Percentiles rank a stretch among this genome's conserved stretches.
Conservation (phyloP, 2,113 vertebrate species). For the Pelobates fuscus region DNA sequence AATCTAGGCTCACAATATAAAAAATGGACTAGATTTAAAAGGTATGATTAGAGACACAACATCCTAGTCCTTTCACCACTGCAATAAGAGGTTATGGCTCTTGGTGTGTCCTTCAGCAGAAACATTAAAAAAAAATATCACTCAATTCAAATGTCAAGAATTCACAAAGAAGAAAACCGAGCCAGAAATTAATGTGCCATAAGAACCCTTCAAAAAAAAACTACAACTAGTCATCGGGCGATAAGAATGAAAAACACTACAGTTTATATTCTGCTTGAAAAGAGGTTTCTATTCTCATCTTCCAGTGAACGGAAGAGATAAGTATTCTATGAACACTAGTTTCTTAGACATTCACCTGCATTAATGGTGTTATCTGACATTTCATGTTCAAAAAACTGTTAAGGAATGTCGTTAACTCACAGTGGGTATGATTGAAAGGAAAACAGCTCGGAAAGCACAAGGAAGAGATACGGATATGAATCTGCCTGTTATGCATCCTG, state of each 20-base stretch:
- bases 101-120: too few species aligned
- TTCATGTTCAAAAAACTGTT: slow-evolving; percentile 24
- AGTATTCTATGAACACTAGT: slow-evolving; percentile 11
- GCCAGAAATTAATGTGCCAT: background rate
- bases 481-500: slow-evolving; percentile 1
- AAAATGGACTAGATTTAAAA: too few species aligned
- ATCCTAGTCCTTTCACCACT: background rate
- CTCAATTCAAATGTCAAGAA: slow-evolving; percentile 17
- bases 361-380: slow-evolving; percentile 34
- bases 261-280: slow-evolving; percentile 9
- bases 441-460: slow-evolving; percentile 7
- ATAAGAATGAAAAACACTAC: slow-evolving; percentile 16
- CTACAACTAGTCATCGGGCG: background rate
- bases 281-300: slow-evolving; percentile 6
- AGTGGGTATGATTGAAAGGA: slow-evolving; percentile 15
- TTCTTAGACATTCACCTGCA: slow-evolving; percentile 21
- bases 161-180: background rate
- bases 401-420: slow-evolving; percentile 23
- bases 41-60: too few species aligned
- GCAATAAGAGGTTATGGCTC: background rate
- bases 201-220: slow-evolving; percentile 26
- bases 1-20: too few species aligned
- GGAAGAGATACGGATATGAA: slow-evolving; percentile 18
- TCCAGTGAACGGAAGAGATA: slow-evolving; percentile 13
- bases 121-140: background rate